phyloP scores from a whole-genome alignment of 2,113 vertebrate genomes.

The Pseudopipra pipra region DNA sequence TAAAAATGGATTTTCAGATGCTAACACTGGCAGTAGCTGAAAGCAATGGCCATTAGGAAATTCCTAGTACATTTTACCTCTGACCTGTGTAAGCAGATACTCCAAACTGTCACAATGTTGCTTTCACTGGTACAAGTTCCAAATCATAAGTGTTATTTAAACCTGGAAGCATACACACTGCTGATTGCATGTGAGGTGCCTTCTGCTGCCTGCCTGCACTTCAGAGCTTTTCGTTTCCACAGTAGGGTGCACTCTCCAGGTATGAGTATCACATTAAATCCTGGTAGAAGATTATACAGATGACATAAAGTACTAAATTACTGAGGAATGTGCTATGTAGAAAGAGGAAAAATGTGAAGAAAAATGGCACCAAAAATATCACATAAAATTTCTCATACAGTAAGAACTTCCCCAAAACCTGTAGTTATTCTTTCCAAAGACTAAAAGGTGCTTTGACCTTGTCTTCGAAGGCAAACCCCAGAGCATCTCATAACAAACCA shows the following conservation, averaged over 20 bases:
- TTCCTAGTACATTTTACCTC: background rate
- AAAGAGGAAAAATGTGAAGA: background rate
- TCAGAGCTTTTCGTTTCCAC: background rate
- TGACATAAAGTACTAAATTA: conserved; percentile 9
- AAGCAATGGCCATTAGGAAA: background rate
- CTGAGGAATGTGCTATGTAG: background rate
- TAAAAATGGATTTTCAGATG: background rate
- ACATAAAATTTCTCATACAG: background rate
- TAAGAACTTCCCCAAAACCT: background rate
- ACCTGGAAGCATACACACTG: background rate
- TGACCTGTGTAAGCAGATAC: background rate
- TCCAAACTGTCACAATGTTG: background rate
- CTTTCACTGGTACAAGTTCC: background rate
- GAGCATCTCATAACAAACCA: background rate
- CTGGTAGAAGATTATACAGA: background rate
- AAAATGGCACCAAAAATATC: background rate
- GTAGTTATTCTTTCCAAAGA: background rate
- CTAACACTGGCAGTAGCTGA: background rate
- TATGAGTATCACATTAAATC: background rate
- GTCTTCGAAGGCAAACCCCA: background rate
- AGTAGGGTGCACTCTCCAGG: background rate
- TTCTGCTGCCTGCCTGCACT: background rate
- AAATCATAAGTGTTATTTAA: background rate
- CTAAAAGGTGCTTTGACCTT: background rate
- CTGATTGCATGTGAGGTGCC: background rate